Evolutionary conservation across 2,888 invertebrate species (phyloP), one percentile per base, ranked within the genome.

Genomic region (Eupeodes latifasciatus): DNA sequence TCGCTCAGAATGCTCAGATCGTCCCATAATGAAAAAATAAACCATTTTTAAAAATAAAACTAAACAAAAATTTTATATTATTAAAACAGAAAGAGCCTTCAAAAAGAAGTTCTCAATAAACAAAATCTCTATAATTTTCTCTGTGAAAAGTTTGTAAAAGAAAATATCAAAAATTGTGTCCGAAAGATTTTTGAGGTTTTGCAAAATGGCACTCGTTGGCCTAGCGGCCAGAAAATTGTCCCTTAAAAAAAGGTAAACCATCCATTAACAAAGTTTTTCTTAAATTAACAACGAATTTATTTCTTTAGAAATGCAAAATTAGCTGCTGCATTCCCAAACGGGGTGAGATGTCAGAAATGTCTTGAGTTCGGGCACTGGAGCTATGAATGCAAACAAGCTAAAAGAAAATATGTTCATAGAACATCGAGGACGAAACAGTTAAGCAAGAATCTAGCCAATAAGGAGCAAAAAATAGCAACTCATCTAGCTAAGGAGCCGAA

Each of bases 321-420:
- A 91, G 95, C 95, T 49, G 94, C 95, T 16, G 95, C 95, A 0
- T 96, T 96, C 93, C 96, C 97, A 0, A 96, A 96, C 93, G 96
- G 96, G 12, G 95, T 97, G 85, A 95, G 97, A 36, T 99, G 98
- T 92, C 98, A 98, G 93, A 98, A 98, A 94, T 99, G 98, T 92
- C 94, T 98, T 67, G 97, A 98, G 93, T 96, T 96, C 91, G 98
- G 98, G 0, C 98, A 99, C 93, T 99, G 98, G 98, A 98, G 98
- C 85, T 99, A 97, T 91, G 97, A 98, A 93, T 99, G 98, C 92
- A 97, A 96, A 90, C 92, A 92, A 61, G 97, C 97, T 14, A 98
- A 98, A 93, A 95, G 98, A 86, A 98, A 98, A 94, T 97, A 96
- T 93, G 94, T 98, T 5, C 96, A 97, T 90, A 95, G 98, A 81